These are phyloP conservation scores for Athene noctua DNA, from an alignment of 2,113 vertebrate species.

Conservation along the genomic window DNA sequence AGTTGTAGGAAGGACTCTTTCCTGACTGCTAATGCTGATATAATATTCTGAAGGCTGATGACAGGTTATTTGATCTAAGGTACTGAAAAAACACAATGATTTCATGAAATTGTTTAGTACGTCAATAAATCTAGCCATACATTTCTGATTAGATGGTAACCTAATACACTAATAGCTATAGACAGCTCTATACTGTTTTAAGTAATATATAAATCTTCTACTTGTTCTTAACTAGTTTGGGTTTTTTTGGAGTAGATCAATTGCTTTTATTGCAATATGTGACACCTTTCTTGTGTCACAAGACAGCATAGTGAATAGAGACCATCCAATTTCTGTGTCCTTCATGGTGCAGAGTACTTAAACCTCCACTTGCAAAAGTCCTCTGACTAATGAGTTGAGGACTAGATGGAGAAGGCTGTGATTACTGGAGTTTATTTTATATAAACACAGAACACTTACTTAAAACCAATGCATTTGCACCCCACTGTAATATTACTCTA, in stretches of 20 bases:
- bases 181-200: background rate
- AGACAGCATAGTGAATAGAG: background rate
- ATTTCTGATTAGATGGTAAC: background rate
- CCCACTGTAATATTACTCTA: background rate
- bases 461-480: background rate
- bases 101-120: background rate
- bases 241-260: background rate
- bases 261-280: background rate
- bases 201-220: background rate
- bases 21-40: background rate
- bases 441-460: background rate
- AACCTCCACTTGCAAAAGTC: background rate
- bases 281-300: background rate
- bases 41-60: background rate
- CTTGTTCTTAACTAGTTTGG: background rate
- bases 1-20: background rate
- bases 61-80: background rate
- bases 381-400: background rate
- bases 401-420: background rate
- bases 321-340: background rate
- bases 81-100: background rate
- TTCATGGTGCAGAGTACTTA: background rate
- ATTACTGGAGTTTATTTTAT: background rate
- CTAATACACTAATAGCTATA: background rate
- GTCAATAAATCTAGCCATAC: background rate